These are phyloP conservation scores for Parapsyche elsis DNA, from an alignment of 1,140 invertebrate species.

Conservation along the genomic window DNA sequence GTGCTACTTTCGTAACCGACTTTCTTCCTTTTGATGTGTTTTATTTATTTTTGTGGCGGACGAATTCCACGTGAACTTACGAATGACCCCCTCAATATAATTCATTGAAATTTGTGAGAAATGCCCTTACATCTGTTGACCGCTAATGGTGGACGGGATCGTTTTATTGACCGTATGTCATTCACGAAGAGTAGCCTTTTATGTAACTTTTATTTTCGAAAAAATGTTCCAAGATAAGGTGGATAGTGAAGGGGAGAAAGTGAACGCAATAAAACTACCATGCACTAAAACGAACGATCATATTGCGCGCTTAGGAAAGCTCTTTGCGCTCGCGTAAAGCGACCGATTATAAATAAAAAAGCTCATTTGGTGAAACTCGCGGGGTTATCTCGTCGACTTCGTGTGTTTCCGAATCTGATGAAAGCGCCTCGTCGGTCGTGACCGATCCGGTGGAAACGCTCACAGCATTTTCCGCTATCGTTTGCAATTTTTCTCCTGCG, in stretches of 20 bases:
- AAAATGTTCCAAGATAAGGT: slow-evolving; percentile 28
- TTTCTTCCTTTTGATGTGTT: not conserved
- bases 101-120: slow-evolving; percentile 4
- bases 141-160: slow-evolving; percentile 9
- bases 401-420: slow-evolving; percentile 31
- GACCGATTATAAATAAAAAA: not conserved
- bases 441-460: slow-evolving; percentile 1
- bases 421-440: slow-evolving; percentile 19
- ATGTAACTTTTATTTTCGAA: slow-evolving; percentile 40
- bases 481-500: not conserved
- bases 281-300: slow-evolving; percentile 28
- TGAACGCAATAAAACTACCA: slow-evolving; percentile 41
- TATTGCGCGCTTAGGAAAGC: slow-evolving; percentile 17
- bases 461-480: not conserved
- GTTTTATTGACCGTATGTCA: slow-evolving; percentile 40
- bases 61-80: not conserved
- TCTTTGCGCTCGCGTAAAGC: not conserved
- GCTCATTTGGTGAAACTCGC: slow-evolving; percentile 13
- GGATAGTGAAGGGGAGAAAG: slow-evolving; percentile 36
- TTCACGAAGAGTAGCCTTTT: slow-evolving; percentile 28
- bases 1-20: slow-evolving; percentile 17
- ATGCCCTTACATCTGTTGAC: not conserved
- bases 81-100: slow-evolving; percentile 12
- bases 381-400: slow-evolving; percentile 20
- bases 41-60: not conserved